Evolutionary conservation across 2,113 vertebrate genomes (phyloP), one percentile per base, ranked within the genome.

Genomic region (Platanista minor): DNA sequence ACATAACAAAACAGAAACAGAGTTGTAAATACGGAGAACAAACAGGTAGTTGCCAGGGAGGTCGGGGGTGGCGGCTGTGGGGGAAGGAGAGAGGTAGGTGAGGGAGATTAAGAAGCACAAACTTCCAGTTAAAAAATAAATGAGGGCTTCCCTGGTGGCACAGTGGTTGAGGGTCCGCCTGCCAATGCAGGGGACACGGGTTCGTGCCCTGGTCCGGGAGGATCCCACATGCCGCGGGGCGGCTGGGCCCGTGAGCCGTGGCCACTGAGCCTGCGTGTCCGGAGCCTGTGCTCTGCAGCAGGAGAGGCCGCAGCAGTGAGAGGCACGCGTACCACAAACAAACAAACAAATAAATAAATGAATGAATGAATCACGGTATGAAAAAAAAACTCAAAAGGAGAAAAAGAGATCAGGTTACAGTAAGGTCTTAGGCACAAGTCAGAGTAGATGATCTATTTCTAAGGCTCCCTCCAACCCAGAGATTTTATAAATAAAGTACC

Each of bases 401-500:
- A 57, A 81, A 72, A 64, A 87, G 15, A 88, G 72, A 57, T 10
- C 17, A 86, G 15, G 80, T 62, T 69, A 91, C 21, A 91, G 15
- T 74, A 3, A 91, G 41, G 18, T 77, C 11, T 89, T 77, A 77
- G n/a, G 49, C 15, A 75, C 64, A 74, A 54, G 25, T 81, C 75
- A 61, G 39, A 95, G 17, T 23, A 95, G 31, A 82, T 11, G 18
- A 95, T 75, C 87, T 94, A 74, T 84, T 91, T 88, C 33, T 81
- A 96, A 85, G 49, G 14, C 81, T 91, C 43, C 54, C 75, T 62
- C 75, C 49, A 95, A 95, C 15, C 13, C 29, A 97, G 66, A 95
- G 27, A 91, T 86, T 96, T 94, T 87, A 25, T 46, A 87, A 88
- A 52, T 81, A 69, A 96, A 97, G 74, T 94, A 87, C 14, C 54